phyloP scores from a whole-genome alignment of 2,888 invertebrate genomes.

The Epinotia ramella region DNA sequence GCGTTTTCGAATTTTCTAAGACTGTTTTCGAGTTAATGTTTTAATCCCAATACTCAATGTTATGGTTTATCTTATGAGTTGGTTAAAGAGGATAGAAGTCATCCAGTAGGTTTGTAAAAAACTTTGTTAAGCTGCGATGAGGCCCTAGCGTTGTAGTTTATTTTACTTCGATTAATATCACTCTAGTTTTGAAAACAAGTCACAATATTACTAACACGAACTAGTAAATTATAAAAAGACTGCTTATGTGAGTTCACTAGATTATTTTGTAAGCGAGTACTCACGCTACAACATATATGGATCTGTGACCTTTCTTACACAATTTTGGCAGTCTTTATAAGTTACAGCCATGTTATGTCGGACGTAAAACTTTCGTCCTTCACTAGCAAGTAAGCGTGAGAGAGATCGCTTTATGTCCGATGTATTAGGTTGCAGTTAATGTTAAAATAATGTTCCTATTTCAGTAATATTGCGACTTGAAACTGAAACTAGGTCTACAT shows the following conservation, averaged over 20 bases:
- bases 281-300: not conserved
- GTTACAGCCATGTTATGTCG: not conserved
- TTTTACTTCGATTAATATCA: conserved; percentile 14
- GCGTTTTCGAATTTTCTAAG: conserved; percentile 56
- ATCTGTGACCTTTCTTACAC: not conserved
- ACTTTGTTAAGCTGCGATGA: conserved; percentile 77
- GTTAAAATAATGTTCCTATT: not conserved
- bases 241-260: not conserved
- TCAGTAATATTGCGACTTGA: conserved; percentile 12
- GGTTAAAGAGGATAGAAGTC: conserved; percentile 55
- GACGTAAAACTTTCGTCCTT: no score
- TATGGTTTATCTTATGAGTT: conserved; percentile 39
- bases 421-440: not conserved
- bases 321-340: not conserved
- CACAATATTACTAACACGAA: not conserved
- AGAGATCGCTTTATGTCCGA: no score
- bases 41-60: conserved; percentile 55
- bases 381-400: no score
- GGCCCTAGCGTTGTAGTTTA: conserved; percentile 61
- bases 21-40: conserved; percentile 60
- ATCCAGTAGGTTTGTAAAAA: conserved; percentile 81
- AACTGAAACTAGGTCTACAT: conserved; percentile 8
- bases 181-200: conserved; percentile 13
- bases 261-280: not conserved
- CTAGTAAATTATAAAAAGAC: not conserved